Base-by-base conservation (phyloP, 37 sponge, comb jelly and placozoan genomes). In the Beroe ovata region DNA sequence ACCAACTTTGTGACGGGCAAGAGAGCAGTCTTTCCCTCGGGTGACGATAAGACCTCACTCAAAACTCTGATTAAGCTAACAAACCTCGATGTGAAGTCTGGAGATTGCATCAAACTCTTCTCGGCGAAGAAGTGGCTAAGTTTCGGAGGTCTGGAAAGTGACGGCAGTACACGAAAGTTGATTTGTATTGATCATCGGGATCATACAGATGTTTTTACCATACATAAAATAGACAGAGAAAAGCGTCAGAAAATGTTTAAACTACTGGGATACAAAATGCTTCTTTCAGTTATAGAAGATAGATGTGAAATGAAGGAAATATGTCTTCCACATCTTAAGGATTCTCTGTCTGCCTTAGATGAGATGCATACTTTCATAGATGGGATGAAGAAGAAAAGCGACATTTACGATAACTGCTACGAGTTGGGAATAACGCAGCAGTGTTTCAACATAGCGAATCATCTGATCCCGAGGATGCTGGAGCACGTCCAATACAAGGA, bases 1-100 rank as follows among this genome's bases (percentile, higher is more conserved):
- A 77, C 84, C 29, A 77, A 77, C 84, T 77, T 77, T 41, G 84
- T 77, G 25, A 77, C 84, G 0, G 84, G 84, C 4, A 39, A 77
- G 28, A 77, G 33, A 23, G 84, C 84, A 1, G 38, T 40, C 8
- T 77, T 77, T 54, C 84, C 84, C 14, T 77, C 84, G 21, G 54
- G 54, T 19, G 22, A 42, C 33, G 84, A 77, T 20, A 30, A 77
- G 23, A 23, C 54, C 1, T 77, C 84, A n/a, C 33, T 77, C 4
- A 77, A 77, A 54, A 32, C 84, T 4, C 54, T 77, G 84, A 77
- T 77, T 18, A 77, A 77, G 47, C 20, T 77, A 30, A 77, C 42
- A n/a, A 77, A 23, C 8, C 38, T 77, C 23, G 84, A 77, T 36
- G 33, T 77, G 4, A 77, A 77, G 28, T 77, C 84, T 3, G 84